Conservation (phyloP, 2,888 invertebrate species). For the Prosopocoilus inquinatus region DNA sequence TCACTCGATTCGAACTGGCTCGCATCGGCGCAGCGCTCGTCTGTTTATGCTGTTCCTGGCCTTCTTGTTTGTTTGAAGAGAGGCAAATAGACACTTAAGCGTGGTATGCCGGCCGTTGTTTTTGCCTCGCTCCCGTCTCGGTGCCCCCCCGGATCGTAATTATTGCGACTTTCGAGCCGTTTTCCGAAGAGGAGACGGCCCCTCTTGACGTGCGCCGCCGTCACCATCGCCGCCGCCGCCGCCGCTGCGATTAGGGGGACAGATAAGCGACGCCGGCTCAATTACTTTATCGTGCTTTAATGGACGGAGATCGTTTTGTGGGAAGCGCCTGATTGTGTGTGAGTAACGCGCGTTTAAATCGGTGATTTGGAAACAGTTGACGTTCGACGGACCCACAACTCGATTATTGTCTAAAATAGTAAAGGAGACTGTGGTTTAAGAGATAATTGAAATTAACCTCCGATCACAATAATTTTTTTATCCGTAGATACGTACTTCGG, state of each 20-base stretch:
- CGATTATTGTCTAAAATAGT: no score
- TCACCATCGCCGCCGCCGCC: background rate
- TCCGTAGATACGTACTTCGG: no score
- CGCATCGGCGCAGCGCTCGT: background rate
- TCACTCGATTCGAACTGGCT: background rate
- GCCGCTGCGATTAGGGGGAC: background rate
- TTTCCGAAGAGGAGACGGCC: background rate
- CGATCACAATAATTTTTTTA: no score
- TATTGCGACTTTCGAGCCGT: background rate
- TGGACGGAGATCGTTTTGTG: background rate
- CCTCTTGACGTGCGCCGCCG: background rate
- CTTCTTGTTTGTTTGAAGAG: background rate
- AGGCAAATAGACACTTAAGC: background rate
- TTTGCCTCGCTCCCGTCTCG: background rate
- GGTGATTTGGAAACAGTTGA: no score
- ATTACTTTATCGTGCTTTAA: slow-evolving; percentile 1
- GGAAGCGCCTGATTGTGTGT: background rate
- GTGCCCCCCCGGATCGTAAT: slow-evolving; percentile 2
- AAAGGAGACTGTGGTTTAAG: no score
- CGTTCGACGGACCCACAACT: no score
- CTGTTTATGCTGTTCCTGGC: background rate
- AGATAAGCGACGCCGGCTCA: slow-evolving; percentile 2
- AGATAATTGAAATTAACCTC: no score
- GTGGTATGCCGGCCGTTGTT: background rate
- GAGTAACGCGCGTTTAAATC: no score